phyloP scores from a whole-genome alignment of 92 coral and sea anemone species.

The Metridium senile region DNA sequence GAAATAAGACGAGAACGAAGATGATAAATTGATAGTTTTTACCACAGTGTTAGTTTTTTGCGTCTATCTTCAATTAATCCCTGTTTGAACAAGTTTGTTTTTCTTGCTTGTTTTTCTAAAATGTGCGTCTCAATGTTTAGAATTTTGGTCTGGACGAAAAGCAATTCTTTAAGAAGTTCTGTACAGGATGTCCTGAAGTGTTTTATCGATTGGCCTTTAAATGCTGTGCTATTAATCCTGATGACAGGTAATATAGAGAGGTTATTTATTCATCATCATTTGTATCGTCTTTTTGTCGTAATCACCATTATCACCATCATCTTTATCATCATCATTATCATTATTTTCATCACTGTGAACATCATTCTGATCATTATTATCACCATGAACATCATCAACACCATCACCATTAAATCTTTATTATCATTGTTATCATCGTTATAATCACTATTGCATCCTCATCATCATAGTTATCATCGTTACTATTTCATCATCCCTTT shows the following conservation, averaged over 20 bases:
- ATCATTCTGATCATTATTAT: neutral
- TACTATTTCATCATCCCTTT: neutral
- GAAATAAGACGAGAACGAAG: too few species aligned
- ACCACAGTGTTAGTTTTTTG: too few species aligned
- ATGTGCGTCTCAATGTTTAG: neutral
- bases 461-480: neutral
- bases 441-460: constrained; percentile 16
- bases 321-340: neutral
- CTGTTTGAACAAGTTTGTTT: too few species aligned
- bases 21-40: too few species aligned
- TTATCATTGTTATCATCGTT: neutral
- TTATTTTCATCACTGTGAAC: neutral
- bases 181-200: constrained; percentile 80
- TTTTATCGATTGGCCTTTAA: constrained; percentile 83
- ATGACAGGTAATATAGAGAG: constrained; percentile 67
- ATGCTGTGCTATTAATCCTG: constrained; percentile 82
- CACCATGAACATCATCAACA: neutral
- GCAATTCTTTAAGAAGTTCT: constrained; percentile 68
- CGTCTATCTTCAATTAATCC: too few species aligned
- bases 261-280: constrained; percentile 5
- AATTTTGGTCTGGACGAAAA: constrained; percentile 87
- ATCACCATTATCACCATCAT: neutral
- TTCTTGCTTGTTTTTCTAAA: too few species aligned
- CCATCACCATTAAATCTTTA: constrained; percentile 20
- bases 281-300: too few species aligned